A percentile compares a stretch with the other conserved stretches of the same genome.
These are phyloP conservation scores for Hexactinellida sp. DNA, from an alignment of 37 sponge, comb jelly and placozoan genomes.

Conservation along the genomic window DNA sequence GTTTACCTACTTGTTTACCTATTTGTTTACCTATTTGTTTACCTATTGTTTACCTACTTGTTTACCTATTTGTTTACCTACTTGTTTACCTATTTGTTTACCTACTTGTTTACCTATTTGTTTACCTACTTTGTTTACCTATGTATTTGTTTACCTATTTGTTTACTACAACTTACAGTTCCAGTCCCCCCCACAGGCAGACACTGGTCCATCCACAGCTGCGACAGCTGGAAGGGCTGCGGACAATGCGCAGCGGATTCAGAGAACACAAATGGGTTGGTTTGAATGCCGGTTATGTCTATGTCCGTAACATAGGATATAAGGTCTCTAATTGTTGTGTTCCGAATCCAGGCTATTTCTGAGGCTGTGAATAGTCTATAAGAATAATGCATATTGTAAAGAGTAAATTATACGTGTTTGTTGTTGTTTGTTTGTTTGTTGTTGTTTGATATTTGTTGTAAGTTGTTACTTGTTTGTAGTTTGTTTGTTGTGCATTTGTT, in stretches of 20 bases:
- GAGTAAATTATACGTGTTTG: too few relatives aligned
- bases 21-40: neutral
- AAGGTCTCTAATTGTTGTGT: slow-evolving; percentile 39
- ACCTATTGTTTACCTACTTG: neutral
- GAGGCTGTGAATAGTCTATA: slow-evolving; percentile 45
- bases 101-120: neutral
- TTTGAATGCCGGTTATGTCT: slow-evolving; percentile 30
- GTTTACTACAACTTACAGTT: neutral
- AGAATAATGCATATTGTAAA: too few relatives aligned
- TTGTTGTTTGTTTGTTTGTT: too few relatives aligned
- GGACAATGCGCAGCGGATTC: slow-evolving; percentile 36
- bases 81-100: neutral
- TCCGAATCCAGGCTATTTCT: slow-evolving; percentile 45
- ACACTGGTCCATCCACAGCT: slow-evolving; percentile 76
- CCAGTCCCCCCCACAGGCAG: neutral
- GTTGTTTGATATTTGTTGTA: too few relatives aligned
- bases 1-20: neutral
- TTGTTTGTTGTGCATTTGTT: neutral
- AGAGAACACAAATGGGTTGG: slow-evolving; percentile 41
- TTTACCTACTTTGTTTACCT: neutral
- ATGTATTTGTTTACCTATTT: neutral
- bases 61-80: neutral
- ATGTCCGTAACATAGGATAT: slow-evolving; percentile 30
- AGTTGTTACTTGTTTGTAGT: too few relatives aligned
- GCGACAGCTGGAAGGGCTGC: slow-evolving; percentile 68